Evolutionary conservation across 2,888 invertebrate genomes (phyloP), one percentile per base, ranked within the genome.

Genomic region (Thumatha senex): DNA sequence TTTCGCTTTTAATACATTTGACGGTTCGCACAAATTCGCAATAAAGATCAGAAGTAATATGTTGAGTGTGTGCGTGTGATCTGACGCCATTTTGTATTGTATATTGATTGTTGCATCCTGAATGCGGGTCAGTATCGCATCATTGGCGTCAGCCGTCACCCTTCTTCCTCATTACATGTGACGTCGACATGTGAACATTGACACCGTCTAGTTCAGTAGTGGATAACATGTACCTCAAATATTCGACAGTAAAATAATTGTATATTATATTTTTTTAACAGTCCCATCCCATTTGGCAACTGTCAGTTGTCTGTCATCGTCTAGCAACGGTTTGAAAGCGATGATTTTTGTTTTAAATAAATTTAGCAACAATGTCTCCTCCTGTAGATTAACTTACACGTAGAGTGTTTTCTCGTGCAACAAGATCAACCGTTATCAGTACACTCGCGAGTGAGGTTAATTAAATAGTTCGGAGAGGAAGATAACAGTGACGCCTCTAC

Each of bases 141-240:
- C 74, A 78, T 76, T 77, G 76, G 77, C 72, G 80, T 62, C 82
- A 85, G 10, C 89, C 18, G 18, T 24, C 18, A 24, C 18, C 89
- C 89, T 84, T 78, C 89, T 82, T 89, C 89, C 89, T 89, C 70
- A 86, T 89, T 87, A 87, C 66, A 63, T 58, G 67, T 72, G 75
- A 64, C 72, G 72, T 69, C 68, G 64, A 50, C 41, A 42, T 24
- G 39, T 44, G 39, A 51, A 45, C 46, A 56, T 51, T 53, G 40
- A 52, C 47, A 41, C 50, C 33, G 45, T 46, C 49, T 56, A 52
- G 45, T 44, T 56, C 51, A 48, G 14, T 30, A 45, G 31, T 8
- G 1, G 4, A 11, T 8, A 11, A 31, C 9, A 31, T 31, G 11
- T 2, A 31, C 2, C 31, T 31, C 11, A 5, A 31, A 31, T 11